phyloP scores from a whole-genome alignment of 2,888 invertebrate genomes.

The Troilus luridus region DNA sequence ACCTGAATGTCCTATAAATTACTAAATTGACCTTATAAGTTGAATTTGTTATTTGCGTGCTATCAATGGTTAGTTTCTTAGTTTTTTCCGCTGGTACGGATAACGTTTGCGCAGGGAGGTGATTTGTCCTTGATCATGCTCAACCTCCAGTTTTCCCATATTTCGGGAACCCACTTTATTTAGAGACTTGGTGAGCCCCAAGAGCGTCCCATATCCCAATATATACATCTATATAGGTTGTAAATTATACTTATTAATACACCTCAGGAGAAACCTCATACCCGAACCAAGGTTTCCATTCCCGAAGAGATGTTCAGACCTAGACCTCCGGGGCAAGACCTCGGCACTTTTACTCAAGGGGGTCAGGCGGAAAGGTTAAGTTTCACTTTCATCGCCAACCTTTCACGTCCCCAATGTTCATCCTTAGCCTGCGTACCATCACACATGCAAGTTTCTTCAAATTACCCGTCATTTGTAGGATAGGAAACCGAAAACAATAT shows the following conservation, averaged over 20 bases:
- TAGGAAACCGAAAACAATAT: conserved; percentile 39
- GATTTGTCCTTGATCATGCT: no score
- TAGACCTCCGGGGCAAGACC: conserved; percentile 11
- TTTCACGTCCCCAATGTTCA: conserved; percentile 31
- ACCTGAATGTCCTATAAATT: no score
- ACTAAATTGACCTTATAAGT: no score
- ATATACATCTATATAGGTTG: no score
- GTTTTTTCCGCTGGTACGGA: no score
- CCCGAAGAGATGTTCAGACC: not conserved
- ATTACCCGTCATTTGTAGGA: not conserved
- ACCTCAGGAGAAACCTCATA: not conserved
- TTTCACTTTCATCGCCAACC: conserved; percentile 41
- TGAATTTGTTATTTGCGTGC: no score
- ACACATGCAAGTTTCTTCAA: not conserved
- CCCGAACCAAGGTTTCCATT: not conserved
- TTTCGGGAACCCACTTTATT: no score
- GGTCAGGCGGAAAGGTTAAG: conserved; percentile 42
- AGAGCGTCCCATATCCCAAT: no score
- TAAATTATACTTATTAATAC: not conserved
- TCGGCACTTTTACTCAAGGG: conserved; percentile 35
- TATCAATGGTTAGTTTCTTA: no score
- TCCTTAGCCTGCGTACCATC: conserved; percentile 34
- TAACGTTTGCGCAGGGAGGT: no score
- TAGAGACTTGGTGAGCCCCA: no score
- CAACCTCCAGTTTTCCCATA: no score